A percentile compares a stretch with the other conserved stretches of the same genome.
Evolutionary conservation across 2,888 invertebrate genomes (phyloP).

Genomic region (Augochlorella aurata): DNA sequence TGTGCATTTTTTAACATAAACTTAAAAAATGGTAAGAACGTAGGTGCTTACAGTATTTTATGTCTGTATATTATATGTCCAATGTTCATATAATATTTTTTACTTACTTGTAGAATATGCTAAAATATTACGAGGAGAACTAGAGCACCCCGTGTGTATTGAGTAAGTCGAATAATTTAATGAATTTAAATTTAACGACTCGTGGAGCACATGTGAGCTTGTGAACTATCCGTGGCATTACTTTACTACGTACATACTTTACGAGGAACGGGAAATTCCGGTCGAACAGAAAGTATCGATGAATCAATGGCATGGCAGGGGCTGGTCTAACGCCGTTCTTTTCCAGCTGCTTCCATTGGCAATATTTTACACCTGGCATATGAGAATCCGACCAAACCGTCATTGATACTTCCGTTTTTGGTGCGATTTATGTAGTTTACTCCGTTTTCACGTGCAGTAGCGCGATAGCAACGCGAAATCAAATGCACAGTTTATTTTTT

Average conservation of each 20-base stretch:
- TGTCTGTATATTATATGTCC: too few relatives aligned
- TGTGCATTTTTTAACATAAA: too few relatives aligned
- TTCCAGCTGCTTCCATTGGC: neutral
- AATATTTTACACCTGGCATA: neutral
- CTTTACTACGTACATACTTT: neutral
- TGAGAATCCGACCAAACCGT: neutral
- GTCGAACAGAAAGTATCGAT: neutral
- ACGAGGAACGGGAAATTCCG: neutral
- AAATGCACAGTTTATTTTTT: neutral
- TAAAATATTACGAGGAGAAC: too few relatives aligned
- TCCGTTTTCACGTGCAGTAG: neutral
- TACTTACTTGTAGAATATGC: too few relatives aligned
- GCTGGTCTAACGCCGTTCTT: constrained; percentile 1
- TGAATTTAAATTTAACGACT: too few relatives aligned
- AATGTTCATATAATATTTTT: too few relatives aligned
- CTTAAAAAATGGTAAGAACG: too few relatives aligned
- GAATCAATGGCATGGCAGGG: neutral
- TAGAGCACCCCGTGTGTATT: too few relatives aligned
- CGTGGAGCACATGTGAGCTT: too few relatives aligned
- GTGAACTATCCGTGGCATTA: too few relatives aligned
- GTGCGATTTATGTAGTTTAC: neutral
- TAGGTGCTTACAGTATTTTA: too few relatives aligned
- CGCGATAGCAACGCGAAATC: neutral
- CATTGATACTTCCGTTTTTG: neutral
- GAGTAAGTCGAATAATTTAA: too few relatives aligned